Evolutionary conservation across 2,113 vertebrate genomes (phyloP).

Genomic region (Addax nasomaculatus): DNA sequence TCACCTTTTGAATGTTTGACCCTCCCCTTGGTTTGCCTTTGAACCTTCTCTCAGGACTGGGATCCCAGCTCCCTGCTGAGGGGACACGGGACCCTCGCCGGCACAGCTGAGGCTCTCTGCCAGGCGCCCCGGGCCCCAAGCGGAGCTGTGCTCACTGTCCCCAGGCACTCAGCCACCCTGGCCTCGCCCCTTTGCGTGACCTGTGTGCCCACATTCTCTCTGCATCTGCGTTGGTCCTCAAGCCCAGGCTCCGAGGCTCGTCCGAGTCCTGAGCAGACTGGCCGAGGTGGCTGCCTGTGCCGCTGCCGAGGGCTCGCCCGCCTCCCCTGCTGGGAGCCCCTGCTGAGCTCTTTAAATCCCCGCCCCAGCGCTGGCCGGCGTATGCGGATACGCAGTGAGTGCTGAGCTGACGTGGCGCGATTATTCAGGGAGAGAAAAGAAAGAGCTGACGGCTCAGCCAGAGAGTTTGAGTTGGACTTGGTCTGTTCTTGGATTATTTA

Average conservation of each 20-base stretch:
- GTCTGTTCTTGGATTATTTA: neutral
- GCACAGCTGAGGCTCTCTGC: neutral
- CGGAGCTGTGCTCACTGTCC: neutral
- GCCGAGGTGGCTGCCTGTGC: neutral
- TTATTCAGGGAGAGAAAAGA: neutral
- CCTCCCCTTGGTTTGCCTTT: neutral
- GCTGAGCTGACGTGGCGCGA: neutral
- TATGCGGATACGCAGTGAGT: neutral
- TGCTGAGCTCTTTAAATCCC: neutral
- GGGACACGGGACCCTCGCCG: neutral
- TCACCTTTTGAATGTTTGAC: neutral
- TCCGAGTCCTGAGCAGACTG: neutral
- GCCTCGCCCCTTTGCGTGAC: neutral
- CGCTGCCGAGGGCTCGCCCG: rapidly evolving
- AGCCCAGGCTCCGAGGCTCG: neutral
- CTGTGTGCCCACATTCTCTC: rapidly evolving
- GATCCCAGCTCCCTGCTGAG: neutral
- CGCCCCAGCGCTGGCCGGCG: neutral
- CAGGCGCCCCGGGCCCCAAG: neutral
- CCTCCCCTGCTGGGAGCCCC: too few species aligned
- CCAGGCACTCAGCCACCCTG: rapidly evolving
- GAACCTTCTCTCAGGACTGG: neutral
- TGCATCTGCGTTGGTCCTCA: neutral
- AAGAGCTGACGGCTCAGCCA: neutral
- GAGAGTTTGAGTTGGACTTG: neutral